These are phyloP conservation scores for Caenorhabditis inopinata DNA, from an alignment of 1,140 invertebrate genomes.

Conservation along the genomic window DNA sequence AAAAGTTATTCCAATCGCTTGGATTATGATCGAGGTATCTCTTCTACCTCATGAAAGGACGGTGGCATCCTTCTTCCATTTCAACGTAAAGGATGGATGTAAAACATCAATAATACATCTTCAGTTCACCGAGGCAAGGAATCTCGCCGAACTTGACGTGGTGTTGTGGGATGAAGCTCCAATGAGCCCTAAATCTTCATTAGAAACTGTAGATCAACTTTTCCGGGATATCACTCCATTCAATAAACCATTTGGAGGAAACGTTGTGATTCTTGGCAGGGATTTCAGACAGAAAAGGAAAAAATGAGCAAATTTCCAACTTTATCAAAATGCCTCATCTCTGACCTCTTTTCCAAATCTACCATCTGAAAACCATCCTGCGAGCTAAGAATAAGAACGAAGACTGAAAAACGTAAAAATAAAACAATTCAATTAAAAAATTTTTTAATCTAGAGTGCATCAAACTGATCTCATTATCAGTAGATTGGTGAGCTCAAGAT, in stretches of 20 bases:
- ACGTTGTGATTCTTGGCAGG: slow-evolving; percentile 20
- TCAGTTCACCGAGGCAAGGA: neutral
- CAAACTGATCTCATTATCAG: no score
- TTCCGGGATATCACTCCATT: neutral
- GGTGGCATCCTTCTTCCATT: slow-evolving; percentile 2
- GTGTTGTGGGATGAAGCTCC: slow-evolving; percentile 5
- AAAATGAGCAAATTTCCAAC: no score
- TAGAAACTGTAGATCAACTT: neutral
- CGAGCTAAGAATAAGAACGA: no score
- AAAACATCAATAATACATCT: neutral
- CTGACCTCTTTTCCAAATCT: no score
- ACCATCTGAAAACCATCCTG: no score
- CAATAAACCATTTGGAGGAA: slow-evolving; percentile 39
- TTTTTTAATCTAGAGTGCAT: no score
- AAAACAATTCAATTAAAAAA: no score
- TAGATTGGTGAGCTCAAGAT: no score
- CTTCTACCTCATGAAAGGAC: slow-evolving; percentile 22
- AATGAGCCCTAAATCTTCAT: neutral
- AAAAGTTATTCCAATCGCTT: no score
- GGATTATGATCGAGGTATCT: slow-evolving; percentile 29
- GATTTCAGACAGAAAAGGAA: slow-evolving; percentile 42
- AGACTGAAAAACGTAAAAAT: no score
- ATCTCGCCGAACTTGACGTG: neutral
- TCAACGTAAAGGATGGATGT: slow-evolving; percentile 10
- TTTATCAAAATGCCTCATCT: no score